Conservation (phyloP, 2,888 invertebrate genomes). For the Polymixis lichenea region DNA sequence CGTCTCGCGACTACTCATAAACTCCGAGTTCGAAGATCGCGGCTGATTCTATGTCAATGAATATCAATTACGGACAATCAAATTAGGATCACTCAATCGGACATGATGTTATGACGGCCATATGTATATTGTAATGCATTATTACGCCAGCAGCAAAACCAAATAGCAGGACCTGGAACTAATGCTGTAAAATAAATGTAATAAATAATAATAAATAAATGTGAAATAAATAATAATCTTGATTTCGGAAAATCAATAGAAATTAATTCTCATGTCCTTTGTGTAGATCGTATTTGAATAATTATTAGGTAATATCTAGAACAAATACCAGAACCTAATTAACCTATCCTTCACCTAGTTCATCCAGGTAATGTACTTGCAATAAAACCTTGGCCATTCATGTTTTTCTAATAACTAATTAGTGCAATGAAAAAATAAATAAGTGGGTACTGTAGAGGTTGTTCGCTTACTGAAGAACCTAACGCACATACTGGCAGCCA, state of each 20-base stretch:
- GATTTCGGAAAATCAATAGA: neutral
- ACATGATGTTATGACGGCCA: neutral
- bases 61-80: constrained; percentile 35
- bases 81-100: constrained; percentile 3
- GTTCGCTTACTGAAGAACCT: too few relatives aligned
- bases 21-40: constrained; percentile 26
- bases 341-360: neutral
- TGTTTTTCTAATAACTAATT: neutral
- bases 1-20: neutral
- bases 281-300: neutral
- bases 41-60: constrained; percentile 36
- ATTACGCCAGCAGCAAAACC: neutral
- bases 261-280: neutral
- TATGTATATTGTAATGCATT: neutral
- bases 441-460: too few relatives aligned
- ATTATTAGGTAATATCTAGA: neutral
- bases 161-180: neutral
- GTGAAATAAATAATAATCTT: neutral
- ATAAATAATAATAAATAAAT: too few relatives aligned
- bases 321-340: neutral
- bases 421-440: neutral
- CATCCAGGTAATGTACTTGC: neutral
- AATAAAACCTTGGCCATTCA: neutral
- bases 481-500: too few relatives aligned
- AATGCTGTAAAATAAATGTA: too few relatives aligned